phyloP scores from a whole-genome alignment of 2,797 vertebrate genomes.

The Corythornis leucogaster region DNA sequence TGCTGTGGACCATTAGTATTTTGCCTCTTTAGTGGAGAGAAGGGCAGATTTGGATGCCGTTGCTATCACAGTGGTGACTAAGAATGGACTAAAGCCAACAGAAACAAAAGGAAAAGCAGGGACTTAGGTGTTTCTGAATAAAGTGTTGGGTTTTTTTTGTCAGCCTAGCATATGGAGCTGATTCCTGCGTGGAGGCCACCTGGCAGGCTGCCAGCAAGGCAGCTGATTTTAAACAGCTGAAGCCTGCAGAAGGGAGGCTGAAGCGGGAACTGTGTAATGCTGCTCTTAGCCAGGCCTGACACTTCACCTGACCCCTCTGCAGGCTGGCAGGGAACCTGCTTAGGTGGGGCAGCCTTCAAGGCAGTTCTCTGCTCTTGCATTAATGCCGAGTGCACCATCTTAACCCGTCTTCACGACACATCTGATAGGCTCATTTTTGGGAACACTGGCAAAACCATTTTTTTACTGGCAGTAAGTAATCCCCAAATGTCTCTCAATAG shows the following conservation, averaged over 20 bases:
- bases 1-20: neutral
- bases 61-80: neutral
- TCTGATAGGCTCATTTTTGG: neutral
- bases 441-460: neutral
- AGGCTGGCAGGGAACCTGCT: neutral
- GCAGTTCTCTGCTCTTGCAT: neutral
- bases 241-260: neutral
- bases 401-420: neutral
- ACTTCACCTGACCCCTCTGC: neutral
- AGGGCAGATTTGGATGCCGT: neutral
- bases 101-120: slow-evolving; percentile 4
- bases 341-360: neutral
- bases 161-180: neutral
- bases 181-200: neutral
- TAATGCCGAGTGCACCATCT: neutral
- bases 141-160: neutral
- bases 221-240: neutral
- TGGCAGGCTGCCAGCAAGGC: neutral
- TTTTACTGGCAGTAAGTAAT: neutral
- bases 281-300: neutral
- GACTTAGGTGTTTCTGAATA: neutral
- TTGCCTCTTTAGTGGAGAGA: neutral
- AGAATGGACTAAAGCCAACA: neutral
- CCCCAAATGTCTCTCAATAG: neutral
- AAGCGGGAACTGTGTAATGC: neutral